These are phyloP conservation scores for Cataglyphis livida DNA, from an alignment of 2,888 invertebrate genomes.

Conservation along the genomic window DNA sequence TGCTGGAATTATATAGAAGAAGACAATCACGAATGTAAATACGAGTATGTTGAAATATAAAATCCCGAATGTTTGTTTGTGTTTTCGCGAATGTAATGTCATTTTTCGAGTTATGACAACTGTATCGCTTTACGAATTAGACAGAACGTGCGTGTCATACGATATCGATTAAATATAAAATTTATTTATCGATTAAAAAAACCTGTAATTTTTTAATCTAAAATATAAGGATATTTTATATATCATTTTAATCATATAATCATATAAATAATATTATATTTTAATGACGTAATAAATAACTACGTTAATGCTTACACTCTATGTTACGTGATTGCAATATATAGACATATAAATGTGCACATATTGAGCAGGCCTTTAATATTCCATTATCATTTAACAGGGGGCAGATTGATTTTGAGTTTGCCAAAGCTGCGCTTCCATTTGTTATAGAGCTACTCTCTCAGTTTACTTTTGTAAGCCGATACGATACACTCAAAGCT, in stretches of 20 bases:
- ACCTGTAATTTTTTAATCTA: background rate
- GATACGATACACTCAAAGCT: constrained; percentile 29
- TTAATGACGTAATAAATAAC: background rate
- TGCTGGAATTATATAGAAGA: constrained; percentile 38
- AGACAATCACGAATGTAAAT: constrained; percentile 48
- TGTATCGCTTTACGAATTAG: background rate
- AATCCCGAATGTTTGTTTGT: constrained; percentile 30
- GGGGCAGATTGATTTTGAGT: constrained; percentile 29
- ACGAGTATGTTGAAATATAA: constrained; percentile 37
- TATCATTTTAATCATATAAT: background rate
- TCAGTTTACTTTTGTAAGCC: constrained; percentile 30
- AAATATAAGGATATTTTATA: constrained; percentile 9
- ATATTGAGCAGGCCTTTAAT: constrained; percentile 9
- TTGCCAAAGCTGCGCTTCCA: constrained; percentile 28
- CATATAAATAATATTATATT: background rate
- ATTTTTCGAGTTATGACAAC: constrained; percentile 15
- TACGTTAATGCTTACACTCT: background rate
- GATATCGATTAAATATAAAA: background rate
- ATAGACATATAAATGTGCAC: background rate
- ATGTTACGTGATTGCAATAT: background rate
- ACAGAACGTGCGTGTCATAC: background rate
- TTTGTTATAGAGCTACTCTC: background rate
- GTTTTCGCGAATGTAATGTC: constrained; percentile 16
- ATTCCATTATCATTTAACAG: constrained; percentile 30
- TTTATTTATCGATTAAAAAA: background rate